Evolutionary conservation across 2,113 vertebrate species (phyloP), one percentile per base, ranked within the genome.

Genomic region (Plestiodon gilberti): DNA sequence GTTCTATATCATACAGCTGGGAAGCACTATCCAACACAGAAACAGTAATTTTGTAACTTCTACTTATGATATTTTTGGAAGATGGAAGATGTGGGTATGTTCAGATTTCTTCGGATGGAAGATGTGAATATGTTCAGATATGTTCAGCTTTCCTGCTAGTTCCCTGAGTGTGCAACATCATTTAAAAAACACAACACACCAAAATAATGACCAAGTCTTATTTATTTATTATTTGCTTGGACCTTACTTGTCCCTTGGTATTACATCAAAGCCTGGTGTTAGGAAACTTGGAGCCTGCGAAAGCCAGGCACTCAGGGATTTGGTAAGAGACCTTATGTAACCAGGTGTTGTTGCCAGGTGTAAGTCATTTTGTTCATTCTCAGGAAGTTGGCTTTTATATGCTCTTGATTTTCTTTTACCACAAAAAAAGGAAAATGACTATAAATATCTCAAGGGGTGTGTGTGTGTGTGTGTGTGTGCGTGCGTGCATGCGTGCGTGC

Each of bases 321-420:
- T 62, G 62, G 43, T 40, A 76, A 77, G 71, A 57, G 74, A 43
- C 35, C 25, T 20, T 61, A 35, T 59, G 73, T 25, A 87, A 87
- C 82, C 84, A 25, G 65, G 89, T 90, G 43, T 81, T 89, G 48
- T 71, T 85, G 85, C 81, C 65, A 86, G 79, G 84, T 71, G 85
- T 74, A 61, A 91, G 43, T 0, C 1, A 81, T 90, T 84, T 80
- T 81, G 80, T 79, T 55, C 30, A 18, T 89, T 91, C 55, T 57
- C n/a, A 81, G 25, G 70, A 4, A 43, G 67, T 78, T 64, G n/a
- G 35, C 88, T 90, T 77, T 77, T 84, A 84, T 84, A 67, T 55
- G 74, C 22, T 67, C 62, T 67, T 76, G 59, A 8, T 65, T 74
- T 28, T 82, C 69, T 77, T 74, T 76, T 64, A 69, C 17, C 57